Conservation (phyloP, 2,113 vertebrate species). For the Collichthys lucidus region DNA sequence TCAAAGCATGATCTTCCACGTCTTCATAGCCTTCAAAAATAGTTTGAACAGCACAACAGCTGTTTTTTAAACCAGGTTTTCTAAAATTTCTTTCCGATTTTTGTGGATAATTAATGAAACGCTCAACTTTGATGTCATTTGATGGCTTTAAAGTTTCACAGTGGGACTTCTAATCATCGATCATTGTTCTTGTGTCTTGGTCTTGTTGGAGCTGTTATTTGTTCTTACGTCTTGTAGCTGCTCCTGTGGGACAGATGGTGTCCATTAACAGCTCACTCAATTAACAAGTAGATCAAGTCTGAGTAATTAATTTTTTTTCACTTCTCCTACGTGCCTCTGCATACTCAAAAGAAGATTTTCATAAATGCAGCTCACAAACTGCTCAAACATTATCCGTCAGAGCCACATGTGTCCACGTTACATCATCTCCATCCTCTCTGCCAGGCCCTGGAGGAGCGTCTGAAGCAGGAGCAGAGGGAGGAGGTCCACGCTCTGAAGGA, state of each 20-base stretch:
- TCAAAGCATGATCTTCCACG: too few species aligned
- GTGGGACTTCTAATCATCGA: too few species aligned
- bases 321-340: too few species aligned
- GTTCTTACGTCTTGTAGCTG: not conserved
- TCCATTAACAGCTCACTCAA: not conserved
- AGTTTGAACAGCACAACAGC: too few species aligned
- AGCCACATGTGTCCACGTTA: not conserved
- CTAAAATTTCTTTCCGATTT: too few species aligned
- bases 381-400: not conserved
- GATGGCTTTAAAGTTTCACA: not conserved
- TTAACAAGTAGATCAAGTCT: conserved; percentile 1
- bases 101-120: too few species aligned
- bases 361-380: not conserved
- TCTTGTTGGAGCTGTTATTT: not conserved
- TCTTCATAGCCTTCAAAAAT: too few species aligned
- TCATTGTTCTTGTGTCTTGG: too few species aligned
- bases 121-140: too few species aligned
- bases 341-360: not conserved
- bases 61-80: too few species aligned
- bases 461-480: conserved; percentile 93
- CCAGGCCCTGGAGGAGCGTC: conserved; percentile 92
- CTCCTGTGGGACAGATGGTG: not conserved
- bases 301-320: not conserved
- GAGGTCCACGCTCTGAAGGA: conserved; percentile 94
- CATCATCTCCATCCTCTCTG: not conserved